Conservation (phyloP, 2,797 vertebrate species). For the Heterohyrax brucei region DNA sequence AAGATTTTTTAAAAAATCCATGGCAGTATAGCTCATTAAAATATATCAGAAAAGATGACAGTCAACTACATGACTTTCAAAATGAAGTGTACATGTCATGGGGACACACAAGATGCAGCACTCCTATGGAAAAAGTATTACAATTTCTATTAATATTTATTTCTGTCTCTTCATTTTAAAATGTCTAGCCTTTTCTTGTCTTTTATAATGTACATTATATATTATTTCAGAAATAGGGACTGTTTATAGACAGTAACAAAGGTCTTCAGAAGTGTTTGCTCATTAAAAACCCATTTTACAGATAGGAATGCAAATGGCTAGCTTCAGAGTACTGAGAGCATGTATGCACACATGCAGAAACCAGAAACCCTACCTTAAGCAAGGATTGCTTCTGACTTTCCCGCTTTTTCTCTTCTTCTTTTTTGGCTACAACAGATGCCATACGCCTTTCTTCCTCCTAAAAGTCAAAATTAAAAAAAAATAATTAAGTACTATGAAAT, state of each 20-base stretch:
- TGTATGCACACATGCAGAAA: fast-evolving
- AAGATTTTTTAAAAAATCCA: not conserved
- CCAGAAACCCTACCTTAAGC: slow-evolving; percentile 93
- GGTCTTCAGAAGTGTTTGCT: not conserved
- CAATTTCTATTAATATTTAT: not conserved
- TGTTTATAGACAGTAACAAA: slow-evolving; percentile 9
- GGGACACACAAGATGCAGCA: not conserved
- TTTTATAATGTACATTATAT: not conserved
- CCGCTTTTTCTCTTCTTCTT: slow-evolving; percentile 98
- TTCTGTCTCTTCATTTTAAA: slow-evolving; percentile 24
- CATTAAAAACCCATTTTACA: slow-evolving; percentile 15
- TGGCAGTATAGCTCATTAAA: not conserved
- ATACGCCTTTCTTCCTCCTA: slow-evolving; percentile 99
- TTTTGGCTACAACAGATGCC: slow-evolving; percentile 96
- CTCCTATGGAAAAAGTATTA: not conserved
- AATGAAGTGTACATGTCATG: not conserved
- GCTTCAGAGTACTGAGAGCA: not conserved
- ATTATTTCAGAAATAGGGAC: slow-evolving; percentile 33
- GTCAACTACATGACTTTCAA: not conserved
- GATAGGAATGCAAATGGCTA: not conserved
- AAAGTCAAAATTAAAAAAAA: slow-evolving; percentile 40
- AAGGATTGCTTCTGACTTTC: slow-evolving; percentile 97
- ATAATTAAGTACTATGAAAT: slow-evolving; percentile 36
- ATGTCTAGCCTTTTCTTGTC: not conserved
- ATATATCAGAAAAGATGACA: not conserved